Evolutionary conservation across 2,888 invertebrate species (phyloP).

Genomic region (Periphyllus acericola): DNA sequence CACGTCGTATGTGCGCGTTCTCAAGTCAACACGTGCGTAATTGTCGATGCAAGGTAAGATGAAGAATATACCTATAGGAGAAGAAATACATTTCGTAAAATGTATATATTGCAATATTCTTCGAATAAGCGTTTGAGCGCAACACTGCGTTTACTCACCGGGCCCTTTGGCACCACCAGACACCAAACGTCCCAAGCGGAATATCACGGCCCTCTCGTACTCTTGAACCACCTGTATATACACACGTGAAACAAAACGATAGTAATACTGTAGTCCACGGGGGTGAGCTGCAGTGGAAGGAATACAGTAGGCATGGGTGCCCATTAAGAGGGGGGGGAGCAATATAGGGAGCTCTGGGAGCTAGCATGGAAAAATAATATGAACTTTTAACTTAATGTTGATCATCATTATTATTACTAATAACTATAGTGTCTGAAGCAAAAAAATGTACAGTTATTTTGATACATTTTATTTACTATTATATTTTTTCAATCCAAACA

Average conservation of each 20-base stretch:
- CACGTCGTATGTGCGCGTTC: conserved; percentile 95
- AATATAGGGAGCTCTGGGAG: no score
- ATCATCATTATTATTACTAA: no score
- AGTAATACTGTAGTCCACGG: no score
- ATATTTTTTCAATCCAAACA: no score
- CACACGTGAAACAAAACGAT: conserved; percentile 44
- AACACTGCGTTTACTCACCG: conserved; percentile 71
- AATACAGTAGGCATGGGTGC: no score
- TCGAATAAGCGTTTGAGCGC: not conserved
- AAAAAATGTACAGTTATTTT: no score
- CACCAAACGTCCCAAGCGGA: conserved; percentile 86
- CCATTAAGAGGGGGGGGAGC: no score
- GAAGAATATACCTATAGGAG: conserved; percentile 83
- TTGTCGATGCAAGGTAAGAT: conserved; percentile 93
- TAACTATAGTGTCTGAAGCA: no score
- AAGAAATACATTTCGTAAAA: not conserved
- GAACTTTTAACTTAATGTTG: no score
- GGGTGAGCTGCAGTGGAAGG: no score
- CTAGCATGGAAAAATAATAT: no score
- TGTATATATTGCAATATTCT: not conserved
- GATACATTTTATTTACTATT: no score
- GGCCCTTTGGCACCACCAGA: conserved; percentile 94
- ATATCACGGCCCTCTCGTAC: conserved; percentile 95
- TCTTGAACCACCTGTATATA: conserved; percentile 87
- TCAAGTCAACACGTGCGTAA: conserved; percentile 90